Percentiles rank a stretch among this genome's conserved stretches.
These are phyloP conservation scores for Drosophila tanythrix DNA, from an alignment of 2,888 invertebrate genomes.

Conservation along the genomic window DNA sequence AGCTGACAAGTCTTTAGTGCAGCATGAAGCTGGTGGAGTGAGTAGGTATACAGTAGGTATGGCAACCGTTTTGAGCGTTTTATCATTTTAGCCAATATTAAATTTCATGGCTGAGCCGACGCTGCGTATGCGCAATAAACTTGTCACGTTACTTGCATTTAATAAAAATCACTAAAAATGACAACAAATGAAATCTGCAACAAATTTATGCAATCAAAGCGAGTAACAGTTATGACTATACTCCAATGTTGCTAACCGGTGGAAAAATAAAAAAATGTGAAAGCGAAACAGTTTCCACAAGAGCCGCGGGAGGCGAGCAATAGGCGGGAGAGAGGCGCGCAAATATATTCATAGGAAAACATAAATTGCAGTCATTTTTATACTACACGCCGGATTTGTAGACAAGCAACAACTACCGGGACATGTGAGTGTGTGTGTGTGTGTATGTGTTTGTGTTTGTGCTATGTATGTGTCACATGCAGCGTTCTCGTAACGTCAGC, in stretches of 20 bases:
- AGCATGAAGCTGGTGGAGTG: not conserved
- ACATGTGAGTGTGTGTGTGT: slow-evolving; percentile 11
- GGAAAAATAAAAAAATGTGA: slow-evolving; percentile 18
- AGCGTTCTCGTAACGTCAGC: slow-evolving; percentile 62
- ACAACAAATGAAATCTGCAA: slow-evolving; percentile 76
- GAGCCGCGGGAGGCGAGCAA: not conserved
- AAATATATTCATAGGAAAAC: slow-evolving; percentile 81
- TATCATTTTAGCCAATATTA: slow-evolving; percentile 60
- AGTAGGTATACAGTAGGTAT: slow-evolving; percentile 19
- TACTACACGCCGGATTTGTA: slow-evolving; percentile 79
- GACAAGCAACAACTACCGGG: slow-evolving; percentile 53
- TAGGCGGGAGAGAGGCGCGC: slow-evolving; percentile 15
- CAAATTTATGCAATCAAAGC: slow-evolving; percentile 78
- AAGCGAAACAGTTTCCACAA: slow-evolving; percentile 17
- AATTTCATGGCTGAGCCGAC: slow-evolving; percentile 55
- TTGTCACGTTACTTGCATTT: slow-evolving; percentile 75
- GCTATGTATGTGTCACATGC: slow-evolving; percentile 49
- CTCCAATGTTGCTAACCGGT: not conserved
- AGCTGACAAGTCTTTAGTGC: slow-evolving; percentile 60
- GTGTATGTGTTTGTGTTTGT: slow-evolving; percentile 5
- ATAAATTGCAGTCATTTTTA: slow-evolving; percentile 83
- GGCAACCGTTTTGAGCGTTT: slow-evolving; percentile 45
- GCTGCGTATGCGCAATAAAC: slow-evolving; percentile 76
- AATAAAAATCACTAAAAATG: slow-evolving; percentile 78
- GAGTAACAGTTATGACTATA: slow-evolving; percentile 53